phyloP scores from a whole-genome alignment of 2,888 invertebrate species.

The Cryptocephalus moraei region DNA sequence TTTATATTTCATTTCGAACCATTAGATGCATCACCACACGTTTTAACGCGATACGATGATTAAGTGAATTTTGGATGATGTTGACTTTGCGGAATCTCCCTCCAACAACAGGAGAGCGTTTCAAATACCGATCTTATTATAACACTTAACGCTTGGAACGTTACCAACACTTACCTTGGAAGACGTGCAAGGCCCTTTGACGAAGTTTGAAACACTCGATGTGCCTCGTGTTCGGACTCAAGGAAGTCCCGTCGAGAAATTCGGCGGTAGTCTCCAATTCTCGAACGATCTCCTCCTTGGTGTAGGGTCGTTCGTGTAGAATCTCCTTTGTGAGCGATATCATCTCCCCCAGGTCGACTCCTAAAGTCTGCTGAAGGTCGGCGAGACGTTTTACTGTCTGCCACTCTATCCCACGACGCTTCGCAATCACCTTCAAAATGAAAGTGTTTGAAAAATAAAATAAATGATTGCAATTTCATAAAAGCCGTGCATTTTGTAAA shows the following conservation, averaged over 20 bases:
- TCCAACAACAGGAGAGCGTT: too few species aligned
- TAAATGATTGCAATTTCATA: too few species aligned
- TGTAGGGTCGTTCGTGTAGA: conserved; percentile 58
- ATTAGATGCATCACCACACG: too few species aligned
- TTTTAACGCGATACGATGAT: too few species aligned
- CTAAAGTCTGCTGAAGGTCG: conserved; percentile 61
- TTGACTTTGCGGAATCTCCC: too few species aligned
- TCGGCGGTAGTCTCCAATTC: conserved; percentile 49
- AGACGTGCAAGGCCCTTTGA: conserved; percentile 84
- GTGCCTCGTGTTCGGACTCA: conserved; percentile 54
- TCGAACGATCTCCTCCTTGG: conserved; percentile 40
- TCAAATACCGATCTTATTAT: too few species aligned
- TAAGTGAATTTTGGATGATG: too few species aligned
- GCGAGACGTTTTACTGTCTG: conserved; percentile 54
- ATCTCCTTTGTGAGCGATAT: conserved; percentile 51
- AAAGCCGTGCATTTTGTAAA: too few species aligned
- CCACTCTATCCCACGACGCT: conserved; percentile 51
- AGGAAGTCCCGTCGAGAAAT: conserved; percentile 54
- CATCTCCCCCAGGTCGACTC: conserved; percentile 57
- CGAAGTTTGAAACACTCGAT: conserved; percentile 63
- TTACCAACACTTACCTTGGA: conserved; percentile 47
- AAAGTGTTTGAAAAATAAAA: too few species aligned
- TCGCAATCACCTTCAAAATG: conserved; percentile 53
- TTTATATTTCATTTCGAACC: too few species aligned
- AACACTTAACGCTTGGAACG: too few species aligned